A percentile compares a stretch with the other conserved stretches of the same genome.
phyloP scores from a whole-genome alignment of 2,113 vertebrate species.

The Panthera tigris region DNA sequence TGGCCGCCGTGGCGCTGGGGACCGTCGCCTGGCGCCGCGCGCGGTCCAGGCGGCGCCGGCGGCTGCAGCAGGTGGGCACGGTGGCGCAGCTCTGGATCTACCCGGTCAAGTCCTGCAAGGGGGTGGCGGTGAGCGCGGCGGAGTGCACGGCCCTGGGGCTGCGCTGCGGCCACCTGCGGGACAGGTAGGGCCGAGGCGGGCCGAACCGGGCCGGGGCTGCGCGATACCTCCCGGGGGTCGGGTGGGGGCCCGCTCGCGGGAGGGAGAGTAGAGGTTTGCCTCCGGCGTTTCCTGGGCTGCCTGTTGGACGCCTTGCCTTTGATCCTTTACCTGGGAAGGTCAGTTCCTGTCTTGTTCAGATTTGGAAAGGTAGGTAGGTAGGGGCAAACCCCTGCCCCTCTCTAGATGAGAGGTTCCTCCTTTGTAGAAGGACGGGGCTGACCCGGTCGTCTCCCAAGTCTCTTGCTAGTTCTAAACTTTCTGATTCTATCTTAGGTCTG shows the following conservation, averaged over 20 bases:
- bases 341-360: neutral
- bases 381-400: no score
- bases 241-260: neutral
- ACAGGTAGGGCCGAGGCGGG: constrained; percentile 84
- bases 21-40: constrained; percentile 69
- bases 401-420: neutral
- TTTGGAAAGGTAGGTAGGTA: neutral
- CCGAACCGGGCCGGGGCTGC: fast-evolving
- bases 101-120: constrained; percentile 94
- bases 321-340: neutral
- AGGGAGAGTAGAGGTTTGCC: neutral
- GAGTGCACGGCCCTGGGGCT: constrained; percentile 88
- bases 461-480: neutral
- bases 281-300: neutral
- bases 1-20: constrained; percentile 72
- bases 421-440: neutral
- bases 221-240: fast-evolving
- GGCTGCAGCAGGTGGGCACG: constrained; percentile 86
- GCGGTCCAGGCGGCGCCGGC: constrained; percentile 71
- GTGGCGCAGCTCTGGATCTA: constrained; percentile 90
- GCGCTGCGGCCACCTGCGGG: constrained; percentile 87
- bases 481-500: neutral
- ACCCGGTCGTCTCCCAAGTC: neutral
- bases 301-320: neutral
- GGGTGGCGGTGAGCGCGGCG: constrained; percentile 84